phyloP scores from a whole-genome alignment of 2,888 invertebrate species.

The Piscicola geometra region DNA sequence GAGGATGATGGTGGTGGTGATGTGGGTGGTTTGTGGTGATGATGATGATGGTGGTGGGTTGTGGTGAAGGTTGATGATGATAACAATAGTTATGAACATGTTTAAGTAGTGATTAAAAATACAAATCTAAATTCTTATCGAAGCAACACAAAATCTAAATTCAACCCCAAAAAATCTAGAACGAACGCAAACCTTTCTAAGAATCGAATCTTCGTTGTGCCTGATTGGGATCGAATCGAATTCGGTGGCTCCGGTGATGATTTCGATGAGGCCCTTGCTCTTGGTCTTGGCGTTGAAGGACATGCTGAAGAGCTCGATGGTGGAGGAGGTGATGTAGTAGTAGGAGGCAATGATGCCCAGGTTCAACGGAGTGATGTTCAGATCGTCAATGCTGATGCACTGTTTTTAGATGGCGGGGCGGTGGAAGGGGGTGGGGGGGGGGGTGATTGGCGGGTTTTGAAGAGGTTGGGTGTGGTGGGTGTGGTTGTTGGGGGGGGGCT shows the following conservation, averaged over 20 bases:
- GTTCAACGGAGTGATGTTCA: constrained; percentile 93
- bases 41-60: too few species aligned
- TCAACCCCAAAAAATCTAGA: too few species aligned
- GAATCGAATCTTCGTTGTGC: constrained; percentile 86
- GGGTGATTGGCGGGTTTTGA: neutral
- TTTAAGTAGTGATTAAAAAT: too few species aligned
- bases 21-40: too few species aligned
- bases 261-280: constrained; percentile 90
- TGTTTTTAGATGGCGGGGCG: too few species aligned
- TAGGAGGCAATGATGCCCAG: constrained; percentile 99
- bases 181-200: constrained; percentile 58
- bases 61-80: too few species aligned
- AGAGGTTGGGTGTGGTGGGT: neutral
- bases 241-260: constrained; percentile 94
- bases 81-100: too few species aligned
- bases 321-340: constrained; percentile 98
- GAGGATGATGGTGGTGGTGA: too few species aligned
- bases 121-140: too few species aligned
- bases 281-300: constrained; percentile 95
- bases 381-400: constrained; percentile 94
- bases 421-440: neutral
- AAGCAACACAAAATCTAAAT: too few species aligned
- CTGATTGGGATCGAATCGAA: constrained; percentile 89
- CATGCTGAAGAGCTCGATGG: constrained; percentile 94
- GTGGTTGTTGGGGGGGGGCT: neutral